Evolutionary conservation across 2,797 vertebrate species (phyloP).

Genomic region (Fundulus diaphanus): DNA sequence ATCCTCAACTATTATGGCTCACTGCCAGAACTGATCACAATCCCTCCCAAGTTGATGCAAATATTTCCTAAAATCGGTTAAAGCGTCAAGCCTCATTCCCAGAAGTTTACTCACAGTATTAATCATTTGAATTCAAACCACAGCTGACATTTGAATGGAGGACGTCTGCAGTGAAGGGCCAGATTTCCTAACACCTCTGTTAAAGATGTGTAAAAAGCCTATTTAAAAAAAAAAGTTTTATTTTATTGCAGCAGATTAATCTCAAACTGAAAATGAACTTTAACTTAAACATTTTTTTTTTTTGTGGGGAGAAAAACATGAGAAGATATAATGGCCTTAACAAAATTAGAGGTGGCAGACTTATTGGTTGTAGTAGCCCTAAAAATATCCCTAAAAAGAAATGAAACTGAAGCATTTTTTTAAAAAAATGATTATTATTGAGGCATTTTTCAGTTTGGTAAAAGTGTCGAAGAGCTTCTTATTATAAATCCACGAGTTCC

Average conservation of each 20-base stretch:
- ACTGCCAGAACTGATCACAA: not conserved
- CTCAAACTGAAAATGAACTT: not conserved
- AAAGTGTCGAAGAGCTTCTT: not conserved
- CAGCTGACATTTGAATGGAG: not conserved
- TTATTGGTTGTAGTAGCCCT: not conserved
- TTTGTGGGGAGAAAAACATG: not conserved
- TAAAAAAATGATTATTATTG: too few relatives aligned
- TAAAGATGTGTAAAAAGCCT: not conserved
- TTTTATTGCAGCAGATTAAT: not conserved
- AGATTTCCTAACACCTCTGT: not conserved
- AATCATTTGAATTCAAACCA: not conserved
- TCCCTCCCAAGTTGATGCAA: not conserved
- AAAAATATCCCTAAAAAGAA: not conserved
- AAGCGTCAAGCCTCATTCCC: not conserved
- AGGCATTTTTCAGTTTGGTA: not conserved
- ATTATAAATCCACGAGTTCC: not conserved
- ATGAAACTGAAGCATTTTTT: not conserved
- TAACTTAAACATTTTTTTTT: not conserved
- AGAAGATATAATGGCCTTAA: not conserved
- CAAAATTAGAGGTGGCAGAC: not conserved
- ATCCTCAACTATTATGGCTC: not conserved
- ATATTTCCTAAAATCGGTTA: not conserved
- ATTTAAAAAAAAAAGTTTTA: not conserved
- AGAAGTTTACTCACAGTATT: not conserved
- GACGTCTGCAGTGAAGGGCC: not conserved